A percentile compares a stretch with the other conserved stretches of the same genome.
These are phyloP conservation scores for Syrrhaptes paradoxus DNA, from an alignment of 2,113 vertebrate genomes.

Conservation along the genomic window DNA sequence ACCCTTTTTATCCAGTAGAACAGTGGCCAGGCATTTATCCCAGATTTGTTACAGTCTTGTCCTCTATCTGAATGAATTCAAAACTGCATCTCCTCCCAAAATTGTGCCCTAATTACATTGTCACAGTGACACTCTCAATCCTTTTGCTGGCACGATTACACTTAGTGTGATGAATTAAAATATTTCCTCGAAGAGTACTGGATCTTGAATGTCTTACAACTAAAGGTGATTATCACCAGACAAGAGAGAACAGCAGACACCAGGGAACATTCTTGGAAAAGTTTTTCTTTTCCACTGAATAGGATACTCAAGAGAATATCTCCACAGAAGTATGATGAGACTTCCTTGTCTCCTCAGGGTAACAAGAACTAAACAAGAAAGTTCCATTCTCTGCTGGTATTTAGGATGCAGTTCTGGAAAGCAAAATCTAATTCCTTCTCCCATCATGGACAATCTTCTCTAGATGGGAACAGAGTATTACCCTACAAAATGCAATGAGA, in stretches of 20 bases:
- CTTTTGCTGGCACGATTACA: neutral
- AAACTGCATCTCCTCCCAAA: neutral
- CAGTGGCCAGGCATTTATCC: neutral
- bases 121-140: neutral
- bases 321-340: neutral
- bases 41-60: neutral
- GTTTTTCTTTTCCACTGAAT: neutral
- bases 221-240: neutral
- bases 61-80: neutral
- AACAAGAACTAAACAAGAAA: neutral
- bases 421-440: neutral
- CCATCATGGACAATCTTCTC: neutral
- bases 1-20: neutral
- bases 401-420: neutral
- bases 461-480: neutral
- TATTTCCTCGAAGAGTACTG: neutral
- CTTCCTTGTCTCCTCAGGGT: neutral
- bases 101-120: neutral
- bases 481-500: neutral
- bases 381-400: neutral
- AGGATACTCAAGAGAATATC: neutral
- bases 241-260: neutral
- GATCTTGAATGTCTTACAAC: neutral
- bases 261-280: neutral
- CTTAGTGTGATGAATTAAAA: neutral